Evolutionary conservation across 2,888 invertebrate genomes (phyloP), one percentile per base, ranked within the genome.

Genomic region (Lordiphosa andalusiaca): DNA sequence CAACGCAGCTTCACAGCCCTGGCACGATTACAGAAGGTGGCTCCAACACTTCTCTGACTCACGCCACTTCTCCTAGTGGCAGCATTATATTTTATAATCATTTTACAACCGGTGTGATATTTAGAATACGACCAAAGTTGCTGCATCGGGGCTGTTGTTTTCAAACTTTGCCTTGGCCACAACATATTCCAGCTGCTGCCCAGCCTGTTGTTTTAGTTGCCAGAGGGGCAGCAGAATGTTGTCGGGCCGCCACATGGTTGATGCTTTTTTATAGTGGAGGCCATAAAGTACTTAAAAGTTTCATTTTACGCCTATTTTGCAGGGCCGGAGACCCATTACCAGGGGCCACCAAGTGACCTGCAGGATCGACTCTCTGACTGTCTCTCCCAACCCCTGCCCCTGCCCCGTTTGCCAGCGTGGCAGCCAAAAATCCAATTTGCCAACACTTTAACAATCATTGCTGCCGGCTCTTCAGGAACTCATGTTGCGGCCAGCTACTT

Each of bases 241-340:
- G 40, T 9, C 13, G 5, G 25, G 16, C 46, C 60, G 66, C 84
- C 85, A 80, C 83, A 85, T 80, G 80, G 71, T 71, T 73, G 74
- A 68, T 84, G 77, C 82, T 85, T 74, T 77, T 86, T 86, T 75
- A 78, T 74, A 76, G 84, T 82, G 82, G 67, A 73, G 80, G 56
- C 77, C 80, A 72, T 84, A 86, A 85, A 85, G 82, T 84, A 73
- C 85, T 85, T 85, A 84, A 85, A 86, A 86, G 86, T 85, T 85
- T 86, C 80, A 82, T 85, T 86, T 85, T 80, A 85, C 82, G 85
- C 85, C 85, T 85, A 82, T 84, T 85, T 82, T 69, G 80, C 60
- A 68, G 71, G 59, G 58, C 70, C 69, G 71, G 65, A 59, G 73
- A 59, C 65, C 86, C 76, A 78, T 82, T 83, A 82, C 83, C 72